Base-by-base conservation (phyloP, 1,140 invertebrate species). In the Myzus persicae region DNA sequence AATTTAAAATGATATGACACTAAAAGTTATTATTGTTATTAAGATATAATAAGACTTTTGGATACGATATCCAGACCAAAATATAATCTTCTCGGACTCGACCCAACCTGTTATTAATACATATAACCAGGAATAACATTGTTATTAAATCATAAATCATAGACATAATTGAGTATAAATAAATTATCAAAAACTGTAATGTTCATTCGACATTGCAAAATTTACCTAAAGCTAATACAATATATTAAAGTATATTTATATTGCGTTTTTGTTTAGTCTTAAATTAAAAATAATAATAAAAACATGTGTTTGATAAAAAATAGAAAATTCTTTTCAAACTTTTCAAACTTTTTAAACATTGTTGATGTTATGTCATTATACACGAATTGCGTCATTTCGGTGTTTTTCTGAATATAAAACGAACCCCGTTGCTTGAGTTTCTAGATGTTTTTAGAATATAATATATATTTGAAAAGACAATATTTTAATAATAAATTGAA, bases 31-130 rank as follows among this genome's bases (percentile, higher is more conserved):
- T 51, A 42, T 42, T 40, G 5, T 90, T 54, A 38, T 59, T 48
- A 31, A 90, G 31, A 48, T 42, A 18, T 1, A 59, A 6, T 67
- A 42, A 67, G 31, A 90, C 44, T 82, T 84, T 84, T 54, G 91
- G 81, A 85, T 51, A 38, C 81, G 81, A 93, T 11, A 51, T 93
- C 81, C 91, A 93, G 91, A 82, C 81, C 91, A 93, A 93, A 85
- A 93, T 31, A 93, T 31, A 84, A 85, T 85, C 81, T 54, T 85
- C 81, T 85, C 81, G 81, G 81, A 85, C 81, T 93, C 91, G 91
- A 51, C 44, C 81, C 91, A 93, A 84, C 81, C 46, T 67, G 89
- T 67, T 40, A 26, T 59, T 31, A 31, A 38, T 14, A 90, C 4
- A 90, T 54, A 51, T 89, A 51, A 89, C n/a, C 46, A 87, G 42